phyloP scores from a whole-genome alignment of 2,888 invertebrate species.

The Epistrophe eligans region DNA sequence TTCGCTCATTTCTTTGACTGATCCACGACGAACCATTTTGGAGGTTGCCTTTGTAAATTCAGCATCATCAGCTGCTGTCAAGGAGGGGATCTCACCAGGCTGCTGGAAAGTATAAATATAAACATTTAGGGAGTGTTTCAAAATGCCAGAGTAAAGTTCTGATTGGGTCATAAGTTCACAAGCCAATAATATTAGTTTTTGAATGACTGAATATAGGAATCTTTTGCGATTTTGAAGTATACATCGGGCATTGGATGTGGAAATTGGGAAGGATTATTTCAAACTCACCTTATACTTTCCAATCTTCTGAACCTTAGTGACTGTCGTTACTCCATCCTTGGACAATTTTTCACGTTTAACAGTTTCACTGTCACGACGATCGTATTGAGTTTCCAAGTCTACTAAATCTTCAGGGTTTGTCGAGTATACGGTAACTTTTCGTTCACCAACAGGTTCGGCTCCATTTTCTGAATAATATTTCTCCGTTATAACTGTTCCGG shows the following conservation, averaged over 20 bases:
- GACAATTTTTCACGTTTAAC: constrained; percentile 84
- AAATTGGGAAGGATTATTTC: too few relatives aligned
- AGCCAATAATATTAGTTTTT: too few relatives aligned
- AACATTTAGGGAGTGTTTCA: too few relatives aligned
- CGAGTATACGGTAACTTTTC: constrained; percentile 89
- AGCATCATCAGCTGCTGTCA: constrained; percentile 42
- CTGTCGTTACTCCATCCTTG: constrained; percentile 84
- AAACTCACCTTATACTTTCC: constrained; percentile 75
- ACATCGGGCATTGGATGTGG: too few relatives aligned
- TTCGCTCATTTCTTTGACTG: constrained; percentile 91
- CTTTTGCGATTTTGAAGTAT: too few relatives aligned
- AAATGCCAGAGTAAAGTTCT: too few relatives aligned
- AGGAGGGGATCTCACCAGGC: constrained; percentile 52
- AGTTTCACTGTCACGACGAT: constrained; percentile 78
- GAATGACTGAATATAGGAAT: too few relatives aligned
- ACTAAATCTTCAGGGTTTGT: constrained; percentile 85
- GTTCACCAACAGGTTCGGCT: constrained; percentile 88
- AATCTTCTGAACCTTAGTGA: constrained; percentile 80
- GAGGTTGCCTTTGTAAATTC: constrained; percentile 43
- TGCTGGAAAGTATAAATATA: constrained; percentile 28
- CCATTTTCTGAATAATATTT: constrained; percentile 89
- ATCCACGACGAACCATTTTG: constrained; percentile 87
- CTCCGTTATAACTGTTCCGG: constrained; percentile 89
- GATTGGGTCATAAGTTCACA: too few relatives aligned
- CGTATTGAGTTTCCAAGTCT: constrained; percentile 74